phyloP scores from a whole-genome alignment of 2,797 vertebrate species.

The Adelosebastes latens region DNA sequence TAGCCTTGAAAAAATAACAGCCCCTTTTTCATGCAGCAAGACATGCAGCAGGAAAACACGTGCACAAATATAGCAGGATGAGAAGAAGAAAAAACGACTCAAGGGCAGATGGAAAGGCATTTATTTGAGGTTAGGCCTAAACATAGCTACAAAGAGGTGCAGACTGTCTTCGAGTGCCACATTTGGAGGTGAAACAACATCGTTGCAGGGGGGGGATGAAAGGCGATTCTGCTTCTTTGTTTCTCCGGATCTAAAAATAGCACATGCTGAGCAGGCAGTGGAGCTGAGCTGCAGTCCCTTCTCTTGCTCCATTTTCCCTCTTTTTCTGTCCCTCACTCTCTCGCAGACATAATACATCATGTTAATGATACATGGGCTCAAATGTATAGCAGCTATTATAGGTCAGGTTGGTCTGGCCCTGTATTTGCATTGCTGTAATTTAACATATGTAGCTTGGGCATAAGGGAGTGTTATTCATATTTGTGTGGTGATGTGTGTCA shows the following conservation, averaged over 20 bases:
- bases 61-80: constrained; percentile 26
- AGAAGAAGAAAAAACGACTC: neutral
- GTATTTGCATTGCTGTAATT: constrained; percentile 4
- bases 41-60: constrained; percentile 3
- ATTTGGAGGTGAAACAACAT: constrained; percentile 64
- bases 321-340: constrained; percentile 17
- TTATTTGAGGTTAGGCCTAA: constrained; percentile 54
- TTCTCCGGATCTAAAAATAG: constrained; percentile 75
- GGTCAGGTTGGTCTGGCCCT: neutral
- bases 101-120: constrained; percentile 38
- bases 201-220: constrained; percentile 53
- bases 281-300: constrained; percentile 54
- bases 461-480: neutral
- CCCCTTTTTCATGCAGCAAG: constrained; percentile 3
- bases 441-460: neutral
- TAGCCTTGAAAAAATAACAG: constrained; percentile 18
- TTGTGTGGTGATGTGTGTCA: neutral
- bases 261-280: constrained; percentile 73
- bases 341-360: constrained; percentile 7
- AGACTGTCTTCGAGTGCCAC: constrained; percentile 47
- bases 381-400: neutral
- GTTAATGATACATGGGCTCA: constrained; percentile 10
- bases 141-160: constrained; percentile 49
- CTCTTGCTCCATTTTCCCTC: constrained; percentile 43
- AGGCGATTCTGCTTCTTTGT: constrained; percentile 72